These are phyloP conservation scores for Colletes gigas DNA, from an alignment of 1,140 invertebrate species.

Conservation along the genomic window DNA sequence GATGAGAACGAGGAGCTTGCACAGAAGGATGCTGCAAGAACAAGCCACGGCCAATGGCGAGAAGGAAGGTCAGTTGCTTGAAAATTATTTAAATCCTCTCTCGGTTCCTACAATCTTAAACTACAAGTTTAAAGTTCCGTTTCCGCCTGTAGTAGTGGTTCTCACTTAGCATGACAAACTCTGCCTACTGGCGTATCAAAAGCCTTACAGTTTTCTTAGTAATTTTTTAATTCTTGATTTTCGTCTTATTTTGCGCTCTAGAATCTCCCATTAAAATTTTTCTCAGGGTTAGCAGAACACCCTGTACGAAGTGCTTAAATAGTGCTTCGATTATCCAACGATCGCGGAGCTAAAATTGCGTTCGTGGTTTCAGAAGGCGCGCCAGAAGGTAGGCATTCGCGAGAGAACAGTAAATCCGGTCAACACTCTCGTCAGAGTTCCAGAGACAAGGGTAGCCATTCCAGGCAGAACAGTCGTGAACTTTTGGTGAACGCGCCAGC, in stretches of 20 bases:
- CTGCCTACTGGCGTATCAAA: too few relatives aligned
- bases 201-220: too few relatives aligned
- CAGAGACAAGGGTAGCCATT: slow-evolving; percentile 84
- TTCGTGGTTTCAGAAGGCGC: slow-evolving; percentile 79
- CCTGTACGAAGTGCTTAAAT: too few relatives aligned
- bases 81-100: background rate
- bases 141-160: too few relatives aligned
- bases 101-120: too few relatives aligned
- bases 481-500: slow-evolving; percentile 79
- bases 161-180: too few relatives aligned
- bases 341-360: slow-evolving; percentile 15
- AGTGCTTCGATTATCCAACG: too few relatives aligned
- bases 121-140: too few relatives aligned
- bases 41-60: slow-evolving; percentile 81
- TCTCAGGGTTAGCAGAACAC: too few relatives aligned
- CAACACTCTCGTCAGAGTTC: slow-evolving; percentile 86
- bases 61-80: slow-evolving; percentile 71
- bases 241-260: too few relatives aligned
- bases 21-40: slow-evolving; percentile 88
- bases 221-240: too few relatives aligned
- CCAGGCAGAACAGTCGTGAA: slow-evolving; percentile 85
- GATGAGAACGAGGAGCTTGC: slow-evolving; percentile 92
- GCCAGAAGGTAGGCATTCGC: slow-evolving; percentile 87
- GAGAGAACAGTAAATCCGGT: slow-evolving; percentile 86
- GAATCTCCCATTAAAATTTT: too few relatives aligned